Conservation (phyloP, 2,888 invertebrate genomes). For the Pecten maximus region DNA sequence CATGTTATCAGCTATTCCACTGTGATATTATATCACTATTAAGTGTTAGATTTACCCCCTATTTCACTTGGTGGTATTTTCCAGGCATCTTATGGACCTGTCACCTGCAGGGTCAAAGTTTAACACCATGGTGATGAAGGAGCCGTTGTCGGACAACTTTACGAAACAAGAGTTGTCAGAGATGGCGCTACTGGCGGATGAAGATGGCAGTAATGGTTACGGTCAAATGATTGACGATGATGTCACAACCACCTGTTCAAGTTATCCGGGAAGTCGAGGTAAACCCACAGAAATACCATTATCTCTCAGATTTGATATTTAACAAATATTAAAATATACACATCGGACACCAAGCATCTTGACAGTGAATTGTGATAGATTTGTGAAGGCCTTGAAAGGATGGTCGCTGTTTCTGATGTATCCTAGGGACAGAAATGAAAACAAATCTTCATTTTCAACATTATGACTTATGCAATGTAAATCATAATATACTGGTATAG, state of each 20-base stretch:
- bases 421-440: too few species aligned
- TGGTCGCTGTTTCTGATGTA: too few species aligned
- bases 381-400: too few species aligned
- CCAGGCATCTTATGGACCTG: conserved; percentile 75
- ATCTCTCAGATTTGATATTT: neutral
- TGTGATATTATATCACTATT: too few species aligned
- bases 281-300: neutral
- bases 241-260: conserved; percentile 67
- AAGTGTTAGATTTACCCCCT: too few species aligned
- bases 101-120: conserved; percentile 74
- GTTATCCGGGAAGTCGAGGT: conserved; percentile 73
- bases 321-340: neutral
- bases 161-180: conserved; percentile 71
- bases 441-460: too few species aligned
- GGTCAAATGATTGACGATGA: conserved; percentile 64
- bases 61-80: conserved; percentile 2
- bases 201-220: conserved; percentile 54
- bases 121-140: conserved; percentile 69
- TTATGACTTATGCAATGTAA: too few species aligned
- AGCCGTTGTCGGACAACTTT: conserved; percentile 72
- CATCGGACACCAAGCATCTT: too few species aligned
- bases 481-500: too few species aligned
- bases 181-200: conserved; percentile 62
- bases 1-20: too few species aligned
- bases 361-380: too few species aligned